These are phyloP conservation scores for Dallia pectoralis DNA, from an alignment of 2,797 vertebrate species.

Conservation along the genomic window DNA sequence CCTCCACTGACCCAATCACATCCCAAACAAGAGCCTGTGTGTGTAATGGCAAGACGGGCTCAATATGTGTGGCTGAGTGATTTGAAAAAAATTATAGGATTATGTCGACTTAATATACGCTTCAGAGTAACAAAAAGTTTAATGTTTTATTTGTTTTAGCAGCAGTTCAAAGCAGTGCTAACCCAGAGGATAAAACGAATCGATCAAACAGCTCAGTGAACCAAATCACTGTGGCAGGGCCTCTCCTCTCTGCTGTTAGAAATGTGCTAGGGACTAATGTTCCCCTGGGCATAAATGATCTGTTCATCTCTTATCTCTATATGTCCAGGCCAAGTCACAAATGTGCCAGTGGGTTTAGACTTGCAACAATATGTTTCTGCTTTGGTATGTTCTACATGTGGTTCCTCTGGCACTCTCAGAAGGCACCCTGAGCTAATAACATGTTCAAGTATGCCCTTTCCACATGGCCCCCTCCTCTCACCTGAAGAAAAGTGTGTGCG, in stretches of 20 bases:
- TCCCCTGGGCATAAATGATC: background rate
- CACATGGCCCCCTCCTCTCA: background rate
- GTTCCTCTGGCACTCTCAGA: background rate
- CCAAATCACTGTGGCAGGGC: background rate
- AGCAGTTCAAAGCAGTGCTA: background rate
- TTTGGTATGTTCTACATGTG: background rate
- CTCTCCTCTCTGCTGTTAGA: background rate
- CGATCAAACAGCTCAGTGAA: slow-evolving; percentile 25
- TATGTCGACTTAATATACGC: background rate
- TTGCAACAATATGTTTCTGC: slow-evolving; percentile 9
- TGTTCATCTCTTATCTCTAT: slow-evolving; percentile 18
- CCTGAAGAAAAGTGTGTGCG: background rate
- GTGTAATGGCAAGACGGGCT: no score
- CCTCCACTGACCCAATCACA: background rate
- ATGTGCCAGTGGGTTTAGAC: background rate
- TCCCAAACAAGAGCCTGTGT: background rate
- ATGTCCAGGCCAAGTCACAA: slow-evolving; percentile 1
- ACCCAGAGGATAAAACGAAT: background rate
- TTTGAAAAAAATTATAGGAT: background rate
- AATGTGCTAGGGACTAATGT: background rate
- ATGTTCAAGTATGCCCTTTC: background rate
- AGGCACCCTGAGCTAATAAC: background rate
- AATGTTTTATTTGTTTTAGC: background rate
- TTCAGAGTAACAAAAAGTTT: background rate
- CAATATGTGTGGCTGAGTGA: background rate